Base-by-base conservation (phyloP, 2,113 vertebrate species). In the Thamnophis sirtalis region DNA sequence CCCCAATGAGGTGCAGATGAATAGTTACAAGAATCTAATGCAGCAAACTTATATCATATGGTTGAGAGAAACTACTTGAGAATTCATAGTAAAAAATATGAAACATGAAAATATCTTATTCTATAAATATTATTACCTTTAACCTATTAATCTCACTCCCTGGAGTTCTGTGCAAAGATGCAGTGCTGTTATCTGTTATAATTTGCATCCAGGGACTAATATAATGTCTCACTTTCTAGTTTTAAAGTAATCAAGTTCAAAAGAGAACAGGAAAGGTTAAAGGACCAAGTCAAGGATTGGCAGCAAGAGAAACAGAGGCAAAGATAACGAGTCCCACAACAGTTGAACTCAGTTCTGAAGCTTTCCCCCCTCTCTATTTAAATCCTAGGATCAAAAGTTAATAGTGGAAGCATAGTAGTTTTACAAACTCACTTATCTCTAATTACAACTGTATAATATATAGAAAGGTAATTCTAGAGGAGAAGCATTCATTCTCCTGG, bases 381-480 rank as follows among this genome's bases (percentile, higher is more conserved):
- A 48, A 92, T 95, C 89, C 26, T 94, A 90, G 90, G 91, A 94
- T 87, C 93, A 93, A 93, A 89, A 95, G 38, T 93, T 95, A 95
- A 93, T 93, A 94, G 93, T 92, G 91, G 94, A 93, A 95, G 91
- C 92, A 95, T 89, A 93, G 94, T 94, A 95, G 26, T 94, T 84
- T 92, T 94, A 93, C 33, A 94, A 93, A 89, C 50, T 49, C 89
- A 86, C 26, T 84, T 15, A 58, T 93, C 80, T 92, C 85, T 90
- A 86, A 17, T 49, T 93, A 88, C 68, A 84, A 80, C 91, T 0
- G 94, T 84, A 90, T 84, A 43, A 58, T n/a, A 51, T 60, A 24
- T 1, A 60, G 87, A 92, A 22, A 13, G 50, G 2, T 6, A n/a
- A 49, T 24, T 58, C 19, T 55, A 85, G 51, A 84, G 91, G 48